Evolutionary conservation across 2,888 invertebrate species (phyloP).

Genomic region (Corythucha ciliata): DNA sequence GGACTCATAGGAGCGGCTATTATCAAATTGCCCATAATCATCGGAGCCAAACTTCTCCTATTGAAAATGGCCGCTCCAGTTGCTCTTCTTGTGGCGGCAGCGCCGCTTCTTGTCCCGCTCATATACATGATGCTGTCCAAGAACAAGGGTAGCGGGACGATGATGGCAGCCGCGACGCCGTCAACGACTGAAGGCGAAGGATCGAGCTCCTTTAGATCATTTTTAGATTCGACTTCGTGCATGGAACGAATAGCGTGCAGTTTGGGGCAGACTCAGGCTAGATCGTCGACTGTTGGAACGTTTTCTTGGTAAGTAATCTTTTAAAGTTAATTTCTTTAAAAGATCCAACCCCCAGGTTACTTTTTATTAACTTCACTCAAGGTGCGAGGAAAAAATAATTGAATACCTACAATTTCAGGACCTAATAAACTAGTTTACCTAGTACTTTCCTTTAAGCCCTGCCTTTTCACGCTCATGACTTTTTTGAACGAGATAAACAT

Average conservation of each 20-base stretch:
- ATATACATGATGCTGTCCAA: slow-evolving; percentile 32
- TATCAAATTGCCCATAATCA: slow-evolving; percentile 20
- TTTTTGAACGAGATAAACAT: too few relatives aligned
- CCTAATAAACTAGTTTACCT: too few relatives aligned
- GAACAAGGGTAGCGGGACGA: slow-evolving; percentile 4
- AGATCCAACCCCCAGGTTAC: too few relatives aligned
- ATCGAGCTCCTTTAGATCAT: slow-evolving; percentile 20
- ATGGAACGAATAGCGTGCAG: slow-evolving; percentile 31
- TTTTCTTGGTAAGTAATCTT: slow-evolving; percentile 33
- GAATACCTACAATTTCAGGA: too few relatives aligned
- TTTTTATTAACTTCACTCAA: too few relatives aligned
- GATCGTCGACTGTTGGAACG: slow-evolving; percentile 31
- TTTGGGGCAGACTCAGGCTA: slow-evolving; percentile 31
- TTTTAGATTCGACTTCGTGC: slow-evolving; percentile 29
- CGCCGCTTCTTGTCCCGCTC: slow-evolving; percentile 34
- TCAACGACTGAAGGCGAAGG: slow-evolving; percentile 3
- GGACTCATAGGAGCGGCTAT: slow-evolving; percentile 19
- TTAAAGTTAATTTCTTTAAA: background rate
- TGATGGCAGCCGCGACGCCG: background rate
- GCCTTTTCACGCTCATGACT: too few relatives aligned
- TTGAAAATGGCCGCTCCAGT: slow-evolving; percentile 33
- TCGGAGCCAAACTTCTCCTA: slow-evolving; percentile 26
- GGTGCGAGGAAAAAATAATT: too few relatives aligned
- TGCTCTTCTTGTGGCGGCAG: slow-evolving; percentile 31
- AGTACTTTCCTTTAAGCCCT: too few relatives aligned